Evolutionary conservation across 2,888 invertebrate genomes (phyloP).

Genomic region (Rambutsinella grinnellia): DNA sequence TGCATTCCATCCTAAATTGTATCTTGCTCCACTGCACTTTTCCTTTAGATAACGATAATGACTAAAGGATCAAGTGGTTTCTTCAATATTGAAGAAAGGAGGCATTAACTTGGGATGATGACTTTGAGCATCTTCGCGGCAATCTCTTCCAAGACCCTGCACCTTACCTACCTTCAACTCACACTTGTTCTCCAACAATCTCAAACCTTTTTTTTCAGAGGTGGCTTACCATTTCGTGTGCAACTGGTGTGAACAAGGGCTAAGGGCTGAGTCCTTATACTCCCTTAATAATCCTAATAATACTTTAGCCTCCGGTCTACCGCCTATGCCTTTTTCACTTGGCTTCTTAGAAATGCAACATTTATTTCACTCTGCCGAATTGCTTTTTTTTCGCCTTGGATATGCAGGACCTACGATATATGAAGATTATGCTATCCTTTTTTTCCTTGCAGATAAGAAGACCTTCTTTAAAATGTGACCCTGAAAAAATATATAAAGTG

Average conservation of each 20-base stretch:
- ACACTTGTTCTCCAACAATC: background rate
- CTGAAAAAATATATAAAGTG: constrained; percentile 47
- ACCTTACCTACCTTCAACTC: background rate
- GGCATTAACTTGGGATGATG: constrained; percentile 15
- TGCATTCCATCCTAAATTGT: constrained; percentile 24
- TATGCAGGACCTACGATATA: background rate
- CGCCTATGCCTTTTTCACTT: constrained; percentile 25
- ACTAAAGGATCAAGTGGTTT: constrained; percentile 40
- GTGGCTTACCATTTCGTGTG: constrained; percentile 42
- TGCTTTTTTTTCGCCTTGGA: constrained; percentile 4
- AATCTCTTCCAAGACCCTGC: constrained; percentile 32
- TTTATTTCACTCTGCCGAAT: too few species aligned
- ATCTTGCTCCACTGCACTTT: constrained; percentile 8
- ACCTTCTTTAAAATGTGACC: constrained; percentile 36
- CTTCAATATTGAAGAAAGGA: constrained; percentile 11
- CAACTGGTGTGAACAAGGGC: constrained; percentile 52
- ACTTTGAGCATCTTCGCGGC: background rate
- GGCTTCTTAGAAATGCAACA: constrained; percentile 45
- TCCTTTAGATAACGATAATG: constrained; percentile 16
- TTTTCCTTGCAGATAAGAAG: constrained; percentile 27
- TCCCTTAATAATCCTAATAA: constrained; percentile 38
- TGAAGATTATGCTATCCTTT: background rate
- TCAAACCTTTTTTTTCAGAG: constrained; percentile 13
- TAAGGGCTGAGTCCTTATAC: constrained; percentile 35
- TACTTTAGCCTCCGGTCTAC: constrained; percentile 46